Percentiles rank a stretch among this genome's conserved stretches.
phyloP scores from a whole-genome alignment of 1,140 invertebrate genomes.

The Leptoteleia sp. region DNA sequence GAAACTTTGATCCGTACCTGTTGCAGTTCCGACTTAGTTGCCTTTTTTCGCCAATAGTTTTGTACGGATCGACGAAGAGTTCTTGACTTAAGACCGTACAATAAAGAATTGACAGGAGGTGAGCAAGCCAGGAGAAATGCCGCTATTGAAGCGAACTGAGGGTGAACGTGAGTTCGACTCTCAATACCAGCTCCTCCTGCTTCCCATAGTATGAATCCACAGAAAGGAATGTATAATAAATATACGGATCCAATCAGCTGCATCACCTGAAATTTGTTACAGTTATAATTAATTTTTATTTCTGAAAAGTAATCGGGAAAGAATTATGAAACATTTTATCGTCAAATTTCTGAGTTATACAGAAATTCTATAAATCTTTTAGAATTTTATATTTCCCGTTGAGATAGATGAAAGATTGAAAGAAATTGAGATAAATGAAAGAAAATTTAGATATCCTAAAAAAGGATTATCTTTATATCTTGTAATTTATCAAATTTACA shows the following conservation, averaged over 20 bases:
- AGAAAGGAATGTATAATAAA: conserved; percentile 88
- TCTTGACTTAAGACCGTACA: conserved; percentile 89
- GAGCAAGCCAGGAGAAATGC: conserved; percentile 85
- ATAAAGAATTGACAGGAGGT: conserved; percentile 87
- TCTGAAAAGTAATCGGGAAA: too few relatives aligned
- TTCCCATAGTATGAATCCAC: conserved; percentile 87
- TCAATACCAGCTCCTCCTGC: conserved; percentile 66
- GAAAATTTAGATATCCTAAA: too few relatives aligned
- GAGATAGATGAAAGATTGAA: too few relatives aligned
- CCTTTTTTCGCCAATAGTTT: conserved; percentile 90
- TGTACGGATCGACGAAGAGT: conserved; percentile 86
- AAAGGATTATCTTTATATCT: too few relatives aligned
- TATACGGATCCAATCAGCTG: conserved; percentile 87
- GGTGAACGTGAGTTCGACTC: conserved; percentile 76
- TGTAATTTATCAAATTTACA: too few relatives aligned
- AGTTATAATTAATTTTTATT: conserved; percentile 7
- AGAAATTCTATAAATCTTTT: too few relatives aligned
- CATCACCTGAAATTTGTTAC: conserved; percentile 76
- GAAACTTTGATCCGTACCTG: conserved; percentile 79
- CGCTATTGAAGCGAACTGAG: conserved; percentile 83
- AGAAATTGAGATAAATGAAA: too few relatives aligned
- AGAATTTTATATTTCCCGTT: too few relatives aligned
- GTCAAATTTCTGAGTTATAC: too few relatives aligned
- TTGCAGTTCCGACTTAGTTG: conserved; percentile 89
- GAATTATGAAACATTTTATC: too few relatives aligned